Evolutionary conservation across 2,888 invertebrate species (phyloP).

Genomic region (Loripinus fragilis): DNA sequence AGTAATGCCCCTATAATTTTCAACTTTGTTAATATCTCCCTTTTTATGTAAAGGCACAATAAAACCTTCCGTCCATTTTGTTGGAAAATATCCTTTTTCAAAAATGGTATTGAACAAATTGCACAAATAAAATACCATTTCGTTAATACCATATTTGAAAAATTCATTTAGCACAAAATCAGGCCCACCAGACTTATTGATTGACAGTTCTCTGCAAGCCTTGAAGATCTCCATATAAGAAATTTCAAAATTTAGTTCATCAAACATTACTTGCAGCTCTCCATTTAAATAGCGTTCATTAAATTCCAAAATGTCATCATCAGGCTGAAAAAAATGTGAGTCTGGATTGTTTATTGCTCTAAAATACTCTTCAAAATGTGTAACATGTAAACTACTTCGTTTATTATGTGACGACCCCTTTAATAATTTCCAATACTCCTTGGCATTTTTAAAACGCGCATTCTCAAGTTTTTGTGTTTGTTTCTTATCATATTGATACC

Average conservation of each 20-base stretch:
- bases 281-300: background rate
- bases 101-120: background rate
- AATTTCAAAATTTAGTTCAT: background rate
- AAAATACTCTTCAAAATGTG: background rate
- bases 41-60: constrained; percentile 3
- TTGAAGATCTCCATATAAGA: background rate
- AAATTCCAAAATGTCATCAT: background rate
- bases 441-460: constrained; percentile 25
- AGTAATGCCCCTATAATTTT: constrained; percentile 5
- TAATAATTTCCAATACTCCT: constrained; percentile 22
- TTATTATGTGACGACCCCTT: background rate
- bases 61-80: constrained; percentile 7
- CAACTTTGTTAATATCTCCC: background rate
- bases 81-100: background rate
- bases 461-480: constrained; percentile 20
- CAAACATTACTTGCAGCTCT: constrained; percentile 3
- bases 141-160: background rate
- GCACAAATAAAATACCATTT: background rate
- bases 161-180: background rate
- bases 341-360: constrained; percentile 6
- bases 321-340: background rate
- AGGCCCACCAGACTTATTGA: background rate
- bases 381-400: background rate
- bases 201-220: background rate
- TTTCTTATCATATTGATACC: background rate